Base-by-base conservation (phyloP, 2,113 vertebrate genomes). In the Melospiza melodia region DNA sequence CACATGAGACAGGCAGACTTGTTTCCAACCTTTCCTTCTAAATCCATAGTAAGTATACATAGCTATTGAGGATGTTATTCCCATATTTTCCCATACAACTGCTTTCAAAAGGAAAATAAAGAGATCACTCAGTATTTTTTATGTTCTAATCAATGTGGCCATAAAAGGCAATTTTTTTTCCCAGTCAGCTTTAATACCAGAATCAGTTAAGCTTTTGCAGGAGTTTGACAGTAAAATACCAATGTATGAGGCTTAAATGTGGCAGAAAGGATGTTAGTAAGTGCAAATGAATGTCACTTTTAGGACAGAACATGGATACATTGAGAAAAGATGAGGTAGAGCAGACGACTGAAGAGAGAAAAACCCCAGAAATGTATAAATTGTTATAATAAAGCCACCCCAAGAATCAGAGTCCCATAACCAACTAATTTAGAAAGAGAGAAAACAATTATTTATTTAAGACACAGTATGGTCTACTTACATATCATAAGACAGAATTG, bases 401-500 rank as follows among this genome's bases (percentile, higher is more conserved):
- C 88, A 90, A 97, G 87, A 97, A 97, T 96, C 93, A 97, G 96
- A 97, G 96, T 96, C 97, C 95, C 95, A 83, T 97, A 96, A 97
- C 80, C 97, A 97, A 90, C 93, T 96, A 94, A 94, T 96, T 96
- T 96, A 97, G 92, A 97, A 97, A 96, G 94, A 97, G 94, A 97
- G 95, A 97, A 97, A 97, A 97, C 95, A 97, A 94, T 81, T 96
- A 97, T 97, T 97, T 97, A 97, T 97, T 97, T 97, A 97, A 97
- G 97, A 97, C 97, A 97, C 96, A 97, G 96, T 97, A 97, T 97
- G 97, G 97, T 97, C 96, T 97, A 97, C 97, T 97, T 97, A 97
- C 97, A 97, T 96, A 97, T 97, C 91, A 96, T 96, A 97, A 95
- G 97, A 97, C 96, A 97, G 90, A 97, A 96, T 93, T 97, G 97